phyloP scores from a whole-genome alignment of 2,797 vertebrate species.

The Odontamblyopus rebecca region DNA sequence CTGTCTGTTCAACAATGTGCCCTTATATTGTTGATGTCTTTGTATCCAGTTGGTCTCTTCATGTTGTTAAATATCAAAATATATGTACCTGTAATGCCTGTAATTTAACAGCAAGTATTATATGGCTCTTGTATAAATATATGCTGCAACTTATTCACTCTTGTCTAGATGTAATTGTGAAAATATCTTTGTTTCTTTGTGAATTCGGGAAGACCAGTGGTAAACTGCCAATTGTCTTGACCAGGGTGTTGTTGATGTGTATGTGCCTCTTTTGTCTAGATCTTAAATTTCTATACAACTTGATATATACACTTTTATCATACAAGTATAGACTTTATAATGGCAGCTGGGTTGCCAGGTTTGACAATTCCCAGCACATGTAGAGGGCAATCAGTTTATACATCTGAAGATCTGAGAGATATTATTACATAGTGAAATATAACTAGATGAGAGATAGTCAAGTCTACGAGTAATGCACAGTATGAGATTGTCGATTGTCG shows the following conservation, averaged over 20 bases:
- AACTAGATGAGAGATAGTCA: constrained; percentile 19
- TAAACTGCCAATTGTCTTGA: constrained; percentile 58
- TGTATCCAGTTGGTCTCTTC: constrained; percentile 49
- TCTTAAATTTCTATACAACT: constrained; percentile 41
- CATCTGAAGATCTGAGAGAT: constrained; percentile 21
- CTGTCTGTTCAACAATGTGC: constrained; percentile 28
- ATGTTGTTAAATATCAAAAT: constrained; percentile 39
- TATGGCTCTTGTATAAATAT: constrained; percentile 53
- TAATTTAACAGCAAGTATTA: constrained; percentile 27
- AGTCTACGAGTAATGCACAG: constrained; percentile 37
- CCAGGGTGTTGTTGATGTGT: constrained; percentile 63
- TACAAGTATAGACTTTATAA: constrained; percentile 35
- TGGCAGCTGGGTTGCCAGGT: constrained; percentile 72
- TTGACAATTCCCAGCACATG: constrained; percentile 31
- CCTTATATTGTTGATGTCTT: constrained; percentile 46
- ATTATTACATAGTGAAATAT: constrained; percentile 5
- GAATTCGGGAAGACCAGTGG: constrained; percentile 40
- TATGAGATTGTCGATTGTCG: constrained; percentile 22
- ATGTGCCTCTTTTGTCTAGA: constrained; percentile 62
- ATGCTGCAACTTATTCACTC: constrained; percentile 62
- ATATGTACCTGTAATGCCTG: constrained; percentile 38
- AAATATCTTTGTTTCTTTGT: constrained; percentile 27
- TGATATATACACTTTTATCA: constrained; percentile 42
- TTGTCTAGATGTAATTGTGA: constrained; percentile 42
- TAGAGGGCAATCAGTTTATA: constrained; percentile 42